phyloP scores from a whole-genome alignment of 2,797 vertebrate species.

The Platyrinchus mystaceus region DNA sequence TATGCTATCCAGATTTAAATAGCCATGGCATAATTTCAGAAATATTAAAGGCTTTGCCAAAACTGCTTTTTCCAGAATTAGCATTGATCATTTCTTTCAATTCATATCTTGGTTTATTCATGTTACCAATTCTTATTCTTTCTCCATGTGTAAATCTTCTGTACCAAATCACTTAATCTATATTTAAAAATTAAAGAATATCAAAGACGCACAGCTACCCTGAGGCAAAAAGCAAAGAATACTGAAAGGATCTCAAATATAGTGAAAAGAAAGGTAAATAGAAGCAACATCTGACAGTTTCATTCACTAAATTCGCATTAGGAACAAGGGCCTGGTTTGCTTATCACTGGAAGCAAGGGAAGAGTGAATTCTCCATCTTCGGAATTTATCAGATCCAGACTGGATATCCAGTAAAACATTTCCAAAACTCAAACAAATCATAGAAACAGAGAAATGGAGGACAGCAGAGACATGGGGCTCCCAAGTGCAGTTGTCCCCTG shows the following conservation, averaged over 20 bases:
- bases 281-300: neutral
- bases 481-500: neutral
- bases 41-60: conserved; percentile 23
- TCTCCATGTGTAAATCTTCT: neutral
- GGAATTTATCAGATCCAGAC: neutral
- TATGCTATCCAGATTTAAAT: conserved; percentile 40
- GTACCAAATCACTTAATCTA: neutral
- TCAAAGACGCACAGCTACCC: neutral
- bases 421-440: neutral
- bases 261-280: neutral
- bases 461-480: neutral
- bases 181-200: neutral
- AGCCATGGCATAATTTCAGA: neutral
- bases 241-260: neutral
- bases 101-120: neutral
- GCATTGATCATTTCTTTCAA: neutral
- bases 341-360: neutral
- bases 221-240: neutral
- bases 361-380: neutral
- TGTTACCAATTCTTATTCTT: neutral
- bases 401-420: neutral
- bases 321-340: neutral
- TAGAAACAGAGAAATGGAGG: neutral
- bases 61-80: neutral
- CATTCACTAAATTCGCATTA: neutral